These are phyloP conservation scores for Drosophila sechellia DNA, from an alignment of 1,140 invertebrate species.

Conservation along the genomic window DNA sequence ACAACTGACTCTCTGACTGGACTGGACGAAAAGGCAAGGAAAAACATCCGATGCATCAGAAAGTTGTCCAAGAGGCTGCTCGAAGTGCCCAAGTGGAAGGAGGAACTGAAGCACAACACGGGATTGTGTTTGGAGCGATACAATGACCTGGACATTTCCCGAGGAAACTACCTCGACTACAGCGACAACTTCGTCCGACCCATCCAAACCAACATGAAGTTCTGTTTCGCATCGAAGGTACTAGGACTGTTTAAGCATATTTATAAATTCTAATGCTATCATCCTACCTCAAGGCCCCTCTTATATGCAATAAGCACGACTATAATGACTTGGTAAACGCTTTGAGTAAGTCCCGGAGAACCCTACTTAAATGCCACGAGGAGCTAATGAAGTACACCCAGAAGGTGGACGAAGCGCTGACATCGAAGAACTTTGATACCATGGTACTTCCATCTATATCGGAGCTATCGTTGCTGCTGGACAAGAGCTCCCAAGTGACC, in stretches of 20 bases:
- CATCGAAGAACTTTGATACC: accelerated
- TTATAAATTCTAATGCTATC: too few species aligned
- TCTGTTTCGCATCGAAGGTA: neutral
- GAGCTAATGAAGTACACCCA: neutral
- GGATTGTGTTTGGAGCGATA: slow-evolving; percentile 27
- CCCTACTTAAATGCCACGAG: neutral
- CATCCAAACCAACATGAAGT: neutral
- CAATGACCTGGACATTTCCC: neutral
- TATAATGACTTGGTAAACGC: neutral
- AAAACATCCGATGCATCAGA: neutral
- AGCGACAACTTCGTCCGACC: slow-evolving; percentile 1
- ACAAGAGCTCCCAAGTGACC: slow-evolving; percentile 1
- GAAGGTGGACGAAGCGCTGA: neutral
- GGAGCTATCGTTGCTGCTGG: neutral
- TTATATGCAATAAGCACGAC: neutral
- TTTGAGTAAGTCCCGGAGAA: neutral
- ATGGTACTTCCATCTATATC: neutral
- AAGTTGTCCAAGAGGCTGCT: neutral
- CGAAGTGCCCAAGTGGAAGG: slow-evolving; percentile 15
- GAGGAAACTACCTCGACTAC: neutral
- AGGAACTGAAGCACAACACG: neutral
- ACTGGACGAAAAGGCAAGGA: neutral
- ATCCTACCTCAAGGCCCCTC: neutral
- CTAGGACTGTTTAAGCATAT: neutral
- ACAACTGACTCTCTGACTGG: neutral